Percentiles rank a stretch among this genome's conserved stretches.
Conservation (phyloP, 1,140 invertebrate species). For the Nomia melanderi region DNA sequence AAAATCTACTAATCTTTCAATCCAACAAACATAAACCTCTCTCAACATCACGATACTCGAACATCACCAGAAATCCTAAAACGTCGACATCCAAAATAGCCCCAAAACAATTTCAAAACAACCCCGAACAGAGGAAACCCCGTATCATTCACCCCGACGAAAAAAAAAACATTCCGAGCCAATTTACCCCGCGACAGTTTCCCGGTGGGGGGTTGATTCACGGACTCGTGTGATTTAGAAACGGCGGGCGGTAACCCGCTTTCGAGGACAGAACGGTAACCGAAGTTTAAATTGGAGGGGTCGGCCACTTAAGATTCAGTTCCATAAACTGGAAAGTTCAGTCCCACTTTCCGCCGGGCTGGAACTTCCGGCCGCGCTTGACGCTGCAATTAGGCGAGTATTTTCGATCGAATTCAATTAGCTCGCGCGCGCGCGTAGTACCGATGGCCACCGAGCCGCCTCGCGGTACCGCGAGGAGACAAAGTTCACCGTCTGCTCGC, state of each 20-base stretch:
- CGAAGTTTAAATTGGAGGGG: constrained; percentile 66
- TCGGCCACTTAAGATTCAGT: constrained; percentile 67
- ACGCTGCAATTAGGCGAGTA: constrained; percentile 65
- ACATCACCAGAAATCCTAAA: too few species aligned
- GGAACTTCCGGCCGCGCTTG: constrained; percentile 34
- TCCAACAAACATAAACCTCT: too few species aligned
- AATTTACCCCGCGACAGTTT: constrained; percentile 28
- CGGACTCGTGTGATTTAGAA: constrained; percentile 4
- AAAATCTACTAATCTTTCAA: too few species aligned
- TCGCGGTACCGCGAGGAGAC: constrained; percentile 37
- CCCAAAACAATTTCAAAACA: too few species aligned
- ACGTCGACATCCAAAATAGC: too few species aligned
- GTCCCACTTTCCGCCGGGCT: constrained; percentile 46
- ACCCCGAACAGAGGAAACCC: too few species aligned
- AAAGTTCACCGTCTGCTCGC: constrained; percentile 25
- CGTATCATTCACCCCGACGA: too few species aligned
- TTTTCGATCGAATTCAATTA: constrained; percentile 69
- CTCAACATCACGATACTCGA: too few species aligned
- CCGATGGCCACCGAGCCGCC: not conserved
- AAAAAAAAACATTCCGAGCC: constrained; percentile 19
- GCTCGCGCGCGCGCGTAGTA: constrained; percentile 1
- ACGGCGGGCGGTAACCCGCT: constrained; percentile 47
- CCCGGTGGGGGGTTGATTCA: constrained; percentile 26
- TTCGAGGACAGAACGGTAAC: constrained; percentile 62
- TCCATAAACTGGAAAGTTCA: constrained; percentile 65